Evolutionary conservation across 1,140 invertebrate species (phyloP).

Genomic region (Elysia chlorotica): DNA sequence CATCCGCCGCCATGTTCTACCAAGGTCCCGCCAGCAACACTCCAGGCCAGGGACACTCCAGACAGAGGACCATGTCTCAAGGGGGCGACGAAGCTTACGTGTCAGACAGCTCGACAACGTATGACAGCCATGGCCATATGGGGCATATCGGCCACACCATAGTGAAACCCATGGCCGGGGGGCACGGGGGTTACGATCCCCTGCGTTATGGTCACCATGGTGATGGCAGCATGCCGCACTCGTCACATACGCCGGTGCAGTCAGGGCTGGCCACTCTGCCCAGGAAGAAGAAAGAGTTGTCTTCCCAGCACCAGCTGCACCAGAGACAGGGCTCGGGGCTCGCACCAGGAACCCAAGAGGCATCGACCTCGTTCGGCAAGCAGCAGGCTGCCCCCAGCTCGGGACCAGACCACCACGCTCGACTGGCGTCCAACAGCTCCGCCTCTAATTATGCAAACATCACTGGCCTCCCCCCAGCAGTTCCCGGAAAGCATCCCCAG

Average conservation of each 20-base stretch:
- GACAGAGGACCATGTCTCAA: constrained; percentile 18
- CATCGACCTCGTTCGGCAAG: constrained; percentile 3
- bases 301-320: background rate
- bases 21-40: background rate
- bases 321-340: background rate
- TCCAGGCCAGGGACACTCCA: background rate
- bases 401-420: constrained; percentile 18
- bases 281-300: constrained; percentile 38
- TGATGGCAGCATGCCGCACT: constrained; percentile 27
- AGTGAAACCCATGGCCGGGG: constrained; percentile 41
- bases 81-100: constrained; percentile 15
- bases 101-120: constrained; percentile 3
- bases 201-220: too few species aligned
- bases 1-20: background rate
- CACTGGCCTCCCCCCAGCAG: constrained; percentile 2
- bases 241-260: constrained; percentile 49
- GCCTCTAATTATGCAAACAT: constrained; percentile 9
- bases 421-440: constrained; percentile 18
- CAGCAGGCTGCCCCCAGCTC: background rate
- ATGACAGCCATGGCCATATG: background rate
- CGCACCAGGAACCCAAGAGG: background rate
- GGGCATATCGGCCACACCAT: constrained; percentile 39
- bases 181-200: constrained; percentile 38
- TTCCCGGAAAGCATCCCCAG: constrained; percentile 14
- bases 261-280: constrained; percentile 54